phyloP scores from a whole-genome alignment of 2,888 invertebrate genomes.

The Limnephilus rhombicus region DNA sequence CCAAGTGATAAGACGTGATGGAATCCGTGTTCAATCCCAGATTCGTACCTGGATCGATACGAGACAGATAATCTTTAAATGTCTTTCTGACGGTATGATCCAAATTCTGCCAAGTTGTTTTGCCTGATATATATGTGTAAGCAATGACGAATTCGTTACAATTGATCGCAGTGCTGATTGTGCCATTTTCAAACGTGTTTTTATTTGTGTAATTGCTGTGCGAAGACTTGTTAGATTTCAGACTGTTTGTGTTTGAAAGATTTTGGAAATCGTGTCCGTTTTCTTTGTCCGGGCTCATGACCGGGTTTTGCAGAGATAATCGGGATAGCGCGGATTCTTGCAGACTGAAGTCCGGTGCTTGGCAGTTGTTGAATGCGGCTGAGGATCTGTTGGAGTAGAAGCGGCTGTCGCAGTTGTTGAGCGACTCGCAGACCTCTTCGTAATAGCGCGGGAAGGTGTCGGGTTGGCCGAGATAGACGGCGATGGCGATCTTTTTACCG shows the following conservation, averaged over 20 bases:
- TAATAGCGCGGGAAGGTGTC: constrained; percentile 86
- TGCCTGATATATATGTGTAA: constrained; percentile 92
- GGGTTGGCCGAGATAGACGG: constrained; percentile 91
- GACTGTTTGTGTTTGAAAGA: constrained; percentile 78
- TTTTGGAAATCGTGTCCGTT: constrained; percentile 56
- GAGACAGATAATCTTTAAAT: constrained; percentile 95
- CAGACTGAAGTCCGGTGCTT: constrained; percentile 65
- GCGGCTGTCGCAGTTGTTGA: constrained; percentile 80
- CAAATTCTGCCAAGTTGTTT: constrained; percentile 96
- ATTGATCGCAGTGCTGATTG: constrained; percentile 77
- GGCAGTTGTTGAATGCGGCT: constrained; percentile 74
- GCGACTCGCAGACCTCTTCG: constrained; percentile 82
- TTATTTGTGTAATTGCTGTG: constrained; percentile 77
- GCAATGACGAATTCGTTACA: constrained; percentile 90
- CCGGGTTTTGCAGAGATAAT: constrained; percentile 67
- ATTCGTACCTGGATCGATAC: constrained; percentile 95
- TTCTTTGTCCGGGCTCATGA: constrained; percentile 58
- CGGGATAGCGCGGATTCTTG: constrained; percentile 66
- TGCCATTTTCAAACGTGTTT: constrained; percentile 70
- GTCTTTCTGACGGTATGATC: constrained; percentile 94
- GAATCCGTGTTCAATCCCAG: constrained; percentile 91
- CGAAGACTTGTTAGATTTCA: constrained; percentile 78
- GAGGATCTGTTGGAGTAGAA: constrained; percentile 78
- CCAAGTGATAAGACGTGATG: constrained; percentile 95
- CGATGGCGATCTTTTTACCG: constrained; percentile 92